Evolutionary conservation across 2,797 vertebrate genomes (phyloP).

Genomic region (Ateles fusciceps): DNA sequence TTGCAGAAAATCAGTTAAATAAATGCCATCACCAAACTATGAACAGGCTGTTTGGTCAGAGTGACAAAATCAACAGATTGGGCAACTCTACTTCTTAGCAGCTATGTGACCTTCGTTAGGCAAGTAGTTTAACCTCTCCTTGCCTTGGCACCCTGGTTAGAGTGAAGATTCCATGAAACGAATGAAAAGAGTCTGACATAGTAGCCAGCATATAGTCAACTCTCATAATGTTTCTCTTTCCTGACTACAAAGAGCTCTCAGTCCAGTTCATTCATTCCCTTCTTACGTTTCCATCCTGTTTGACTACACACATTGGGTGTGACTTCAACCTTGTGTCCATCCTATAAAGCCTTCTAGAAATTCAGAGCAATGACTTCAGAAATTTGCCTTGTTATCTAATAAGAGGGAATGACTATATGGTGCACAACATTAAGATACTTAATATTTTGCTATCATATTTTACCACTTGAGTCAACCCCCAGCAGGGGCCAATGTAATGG

Average conservation of each 20-base stretch:
- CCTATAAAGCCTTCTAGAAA: constrained; percentile 1
- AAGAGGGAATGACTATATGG: neutral
- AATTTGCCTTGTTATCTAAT: neutral
- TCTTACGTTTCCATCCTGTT: neutral
- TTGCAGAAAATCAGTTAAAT: neutral
- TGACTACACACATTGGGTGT: neutral
- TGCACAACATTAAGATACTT: neutral
- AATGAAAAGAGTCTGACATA: neutral
- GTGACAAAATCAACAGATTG: neutral
- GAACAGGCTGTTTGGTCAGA: neutral
- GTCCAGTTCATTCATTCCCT: neutral
- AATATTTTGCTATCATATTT: neutral
- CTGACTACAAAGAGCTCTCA: neutral
- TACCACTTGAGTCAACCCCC: neutral
- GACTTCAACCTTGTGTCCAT: neutral
- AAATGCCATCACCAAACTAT: neutral
- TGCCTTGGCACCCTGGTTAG: neutral
- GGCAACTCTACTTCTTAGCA: neutral
- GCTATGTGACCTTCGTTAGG: neutral
- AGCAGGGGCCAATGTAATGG: neutral
- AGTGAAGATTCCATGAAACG: neutral
- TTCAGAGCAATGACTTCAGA: neutral
- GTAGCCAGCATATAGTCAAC: neutral
- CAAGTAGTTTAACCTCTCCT: neutral
- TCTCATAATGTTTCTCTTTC: neutral